phyloP scores from a whole-genome alignment of 2,888 invertebrate genomes.

The Campoletis raptor region DNA sequence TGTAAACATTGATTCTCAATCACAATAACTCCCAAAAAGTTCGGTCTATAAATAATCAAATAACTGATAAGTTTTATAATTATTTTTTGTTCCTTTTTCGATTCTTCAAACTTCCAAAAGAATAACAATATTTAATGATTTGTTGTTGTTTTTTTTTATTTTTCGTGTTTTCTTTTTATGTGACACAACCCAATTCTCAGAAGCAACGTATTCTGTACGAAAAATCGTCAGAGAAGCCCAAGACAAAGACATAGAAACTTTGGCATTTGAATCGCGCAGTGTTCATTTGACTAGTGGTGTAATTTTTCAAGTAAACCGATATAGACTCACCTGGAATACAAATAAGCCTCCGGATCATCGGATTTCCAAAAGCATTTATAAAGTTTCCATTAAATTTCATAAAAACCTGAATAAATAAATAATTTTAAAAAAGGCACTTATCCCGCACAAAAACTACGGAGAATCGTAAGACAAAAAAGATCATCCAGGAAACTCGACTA shows the following conservation, averaged over 20 bases:
- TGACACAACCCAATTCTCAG: not conserved
- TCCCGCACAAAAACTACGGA: constrained; percentile 66
- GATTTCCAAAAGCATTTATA: constrained; percentile 6
- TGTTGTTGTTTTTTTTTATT: not conserved
- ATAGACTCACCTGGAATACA: not conserved
- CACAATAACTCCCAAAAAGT: not conserved
- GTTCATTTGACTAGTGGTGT: not conserved
- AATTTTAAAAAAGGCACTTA: constrained; percentile 55
- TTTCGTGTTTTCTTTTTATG: not conserved
- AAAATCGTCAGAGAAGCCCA: not conserved
- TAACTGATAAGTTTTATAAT: not conserved
- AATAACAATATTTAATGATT: not conserved
- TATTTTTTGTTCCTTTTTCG: not conserved
- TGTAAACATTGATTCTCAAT: not conserved
- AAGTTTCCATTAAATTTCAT: not conserved
- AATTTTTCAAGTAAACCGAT: not conserved
- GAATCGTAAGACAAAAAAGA: constrained; percentile 11
- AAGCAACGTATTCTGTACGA: not conserved
- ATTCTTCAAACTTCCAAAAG: not conserved
- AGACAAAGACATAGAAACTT: not conserved
- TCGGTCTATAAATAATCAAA: not conserved
- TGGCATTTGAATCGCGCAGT: not conserved
- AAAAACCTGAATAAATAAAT: not conserved
- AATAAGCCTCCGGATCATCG: not conserved
- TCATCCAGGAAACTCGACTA: not conserved